Percentiles rank a stretch among this genome's conserved stretches.
phyloP scores from a whole-genome alignment of 1,140 invertebrate species.

The Vanessa tameamea region DNA sequence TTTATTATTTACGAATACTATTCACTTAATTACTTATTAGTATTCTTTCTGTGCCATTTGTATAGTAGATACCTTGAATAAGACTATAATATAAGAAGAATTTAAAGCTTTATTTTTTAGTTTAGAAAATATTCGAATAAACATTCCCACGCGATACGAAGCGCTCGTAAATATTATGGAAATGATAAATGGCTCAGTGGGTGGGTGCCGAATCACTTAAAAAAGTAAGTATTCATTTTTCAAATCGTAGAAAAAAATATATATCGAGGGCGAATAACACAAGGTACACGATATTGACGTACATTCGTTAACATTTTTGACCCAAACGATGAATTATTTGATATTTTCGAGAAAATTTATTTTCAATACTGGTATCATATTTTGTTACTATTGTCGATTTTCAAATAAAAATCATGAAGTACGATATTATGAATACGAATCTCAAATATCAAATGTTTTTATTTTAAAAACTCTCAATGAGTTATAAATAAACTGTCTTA shows the following conservation, averaged over 20 bases:
- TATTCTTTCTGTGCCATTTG: not conserved
- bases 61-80: not conserved
- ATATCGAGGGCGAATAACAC: not conserved
- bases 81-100: not conserved
- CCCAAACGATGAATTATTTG: too few relatives aligned
- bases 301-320: too few relatives aligned
- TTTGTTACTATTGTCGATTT: too few relatives aligned
- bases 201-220: not conserved
- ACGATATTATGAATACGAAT: too few relatives aligned
- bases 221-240: not conserved
- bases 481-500: too few relatives aligned
- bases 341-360: too few relatives aligned
- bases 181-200: constrained; percentile 26
- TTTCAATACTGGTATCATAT: too few relatives aligned
- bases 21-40: not conserved
- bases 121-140: constrained; percentile 8
- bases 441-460: too few relatives aligned
- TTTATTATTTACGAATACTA: too few relatives aligned
- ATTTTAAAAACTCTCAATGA: too few relatives aligned
- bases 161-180: constrained; percentile 15
- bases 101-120: constrained; percentile 6
- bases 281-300: not conserved
- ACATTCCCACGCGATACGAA: constrained; percentile 25
- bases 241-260: not conserved
- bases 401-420: too few relatives aligned